Percentiles rank a stretch among this genome's conserved stretches.
Evolutionary conservation across 1,140 invertebrate species (phyloP).

Genomic region (Eubasilissa regina): DNA sequence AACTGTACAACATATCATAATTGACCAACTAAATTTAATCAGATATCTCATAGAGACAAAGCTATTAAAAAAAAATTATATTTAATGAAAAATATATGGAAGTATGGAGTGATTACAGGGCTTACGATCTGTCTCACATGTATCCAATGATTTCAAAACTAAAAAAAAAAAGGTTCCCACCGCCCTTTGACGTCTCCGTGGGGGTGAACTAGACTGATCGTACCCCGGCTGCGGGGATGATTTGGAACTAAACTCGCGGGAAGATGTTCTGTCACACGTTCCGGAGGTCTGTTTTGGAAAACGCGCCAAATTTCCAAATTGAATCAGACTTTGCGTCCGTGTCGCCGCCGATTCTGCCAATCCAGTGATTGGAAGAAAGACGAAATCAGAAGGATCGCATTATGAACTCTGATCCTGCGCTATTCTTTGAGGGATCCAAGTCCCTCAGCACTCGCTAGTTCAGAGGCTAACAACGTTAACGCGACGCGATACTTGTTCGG

Average conservation of each 20-base stretch:
- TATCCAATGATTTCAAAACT: constrained; percentile 44
- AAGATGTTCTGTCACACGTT: constrained; percentile 6
- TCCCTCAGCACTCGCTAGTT: not conserved
- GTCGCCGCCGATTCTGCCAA: not conserved
- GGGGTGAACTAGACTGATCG: not conserved
- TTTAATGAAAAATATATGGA: too few relatives aligned
- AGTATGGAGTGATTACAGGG: too few relatives aligned
- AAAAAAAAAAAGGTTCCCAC: constrained; percentile 37
- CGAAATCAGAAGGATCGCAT: not conserved
- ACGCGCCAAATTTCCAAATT: not conserved
- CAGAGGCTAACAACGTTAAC: too few relatives aligned
- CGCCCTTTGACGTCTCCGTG: constrained; percentile 16
- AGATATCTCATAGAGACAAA: too few relatives aligned
- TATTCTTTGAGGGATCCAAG: not conserved
- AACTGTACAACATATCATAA: too few relatives aligned
- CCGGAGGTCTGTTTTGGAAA: too few relatives aligned
- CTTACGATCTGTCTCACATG: too few relatives aligned
- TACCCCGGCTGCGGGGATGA: constrained; percentile 9
- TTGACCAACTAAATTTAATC: too few relatives aligned
- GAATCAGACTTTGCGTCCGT: not conserved
- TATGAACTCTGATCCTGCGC: not conserved
- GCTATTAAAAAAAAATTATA: too few relatives aligned
- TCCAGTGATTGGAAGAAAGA: constrained; percentile 5
- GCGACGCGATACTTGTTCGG: too few relatives aligned
- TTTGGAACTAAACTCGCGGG: not conserved